Base-by-base conservation (phyloP, 2,888 invertebrate genomes). In the Folsomia manolachei region DNA sequence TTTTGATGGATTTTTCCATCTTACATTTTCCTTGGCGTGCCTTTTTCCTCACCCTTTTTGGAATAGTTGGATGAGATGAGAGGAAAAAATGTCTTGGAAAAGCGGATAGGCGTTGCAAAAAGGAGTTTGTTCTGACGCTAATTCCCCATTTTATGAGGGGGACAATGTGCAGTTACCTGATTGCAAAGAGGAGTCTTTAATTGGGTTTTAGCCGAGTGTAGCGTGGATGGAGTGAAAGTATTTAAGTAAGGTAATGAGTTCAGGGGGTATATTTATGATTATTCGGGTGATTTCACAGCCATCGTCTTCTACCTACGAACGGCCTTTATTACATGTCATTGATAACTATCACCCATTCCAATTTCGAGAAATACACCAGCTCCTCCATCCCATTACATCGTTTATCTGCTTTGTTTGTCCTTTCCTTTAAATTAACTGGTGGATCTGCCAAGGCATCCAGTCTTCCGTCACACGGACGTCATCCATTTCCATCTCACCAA, bases 1-100 rank as follows among this genome's bases (percentile, higher is more conserved):
- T 56, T 56, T 56, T 56, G 56, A 56, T 56, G 56, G 56, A 56
- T 56, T 56, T 56, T 56, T 56, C 56, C 56, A 56, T 56, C 39
- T 56, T n/a, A 7, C 56, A 56, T 56, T 19, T 56, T 56, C 19
- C 39, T 14, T 39, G 14, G 7, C 39, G 39, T 4, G 39, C 14
- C 14, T 39, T 14, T 4, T 39, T 14, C 39, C 39, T 39, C 7
- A 14, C 7, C 14, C 14, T 14, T 39, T 39, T 4, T 39, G 39
- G 39, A 4, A 39, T 4, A 39, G 39, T 39, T 39, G 39, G 39
- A 39, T 39, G 39, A 39, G 39, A 39, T 39, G 39, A 39, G 39
- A 39, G 39, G 39, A 4, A 14, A 9, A 4, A 14, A 9, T 14
- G 39, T 39, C 39, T 4, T 39, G n/a, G n/a, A n/a, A n/a, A n/a